phyloP scores from a whole-genome alignment of 2,797 vertebrate genomes.

The Ficedula albicollis region DNA sequence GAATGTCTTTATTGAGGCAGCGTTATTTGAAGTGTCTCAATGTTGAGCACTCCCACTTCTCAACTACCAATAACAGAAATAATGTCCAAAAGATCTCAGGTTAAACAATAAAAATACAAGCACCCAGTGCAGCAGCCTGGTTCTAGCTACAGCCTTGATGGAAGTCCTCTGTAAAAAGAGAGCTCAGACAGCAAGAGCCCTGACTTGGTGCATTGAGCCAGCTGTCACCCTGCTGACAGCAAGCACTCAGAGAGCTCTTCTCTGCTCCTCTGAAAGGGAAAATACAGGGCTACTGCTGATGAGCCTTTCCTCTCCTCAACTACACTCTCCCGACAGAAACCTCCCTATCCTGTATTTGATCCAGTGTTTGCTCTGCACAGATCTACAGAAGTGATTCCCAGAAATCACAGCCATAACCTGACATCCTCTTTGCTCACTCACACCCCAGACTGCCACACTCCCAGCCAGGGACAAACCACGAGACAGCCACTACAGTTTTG shows the following conservation, averaged over 20 bases:
- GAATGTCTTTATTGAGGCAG: not conserved
- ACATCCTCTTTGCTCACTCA: not conserved
- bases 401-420: not conserved
- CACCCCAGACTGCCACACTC: not conserved
- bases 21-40: not conserved
- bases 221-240: not conserved
- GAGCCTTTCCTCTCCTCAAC: not conserved
- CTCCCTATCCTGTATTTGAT: not conserved
- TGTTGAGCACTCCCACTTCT: not conserved
- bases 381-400: not conserved
- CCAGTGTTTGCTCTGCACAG: not conserved
- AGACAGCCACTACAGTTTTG: not conserved
- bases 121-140: not conserved
- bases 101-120: not conserved
- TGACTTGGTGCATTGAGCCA: not conserved
- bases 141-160: not conserved
- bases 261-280: not conserved
- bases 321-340: not conserved
- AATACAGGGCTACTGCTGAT: not conserved
- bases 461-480: not conserved
- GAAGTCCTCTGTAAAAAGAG: not conserved
- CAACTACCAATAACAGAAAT: not conserved
- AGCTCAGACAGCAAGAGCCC: not conserved
- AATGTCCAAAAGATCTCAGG: not conserved
- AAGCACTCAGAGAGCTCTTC: not conserved